Evolutionary conservation across 2,113 vertebrate species (phyloP), one percentile per base, ranked within the genome.

Genomic region (Salminus brasiliensis): DNA sequence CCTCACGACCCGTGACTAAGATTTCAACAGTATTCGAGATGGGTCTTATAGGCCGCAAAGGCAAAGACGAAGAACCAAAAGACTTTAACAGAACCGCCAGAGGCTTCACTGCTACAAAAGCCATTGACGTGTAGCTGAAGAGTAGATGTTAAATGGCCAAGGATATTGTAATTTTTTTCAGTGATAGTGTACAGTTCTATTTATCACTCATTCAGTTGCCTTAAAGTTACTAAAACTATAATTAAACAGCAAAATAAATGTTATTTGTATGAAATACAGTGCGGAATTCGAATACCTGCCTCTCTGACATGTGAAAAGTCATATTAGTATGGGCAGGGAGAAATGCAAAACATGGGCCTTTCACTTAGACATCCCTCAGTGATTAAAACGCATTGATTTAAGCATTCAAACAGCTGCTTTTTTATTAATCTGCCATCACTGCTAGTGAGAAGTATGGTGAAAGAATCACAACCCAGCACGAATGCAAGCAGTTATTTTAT

Each of bases 61-160:
- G 23, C 1, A 89, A 93, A n/a, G 93, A 95, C 0, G 93, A 94
- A 65, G 92, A 95, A 88, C 92, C 91, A 43, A 95, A 91, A 90
- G 96, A 93, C 91, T 99, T 97, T 86, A 99, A 98, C 79, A 94
- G 96, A 88, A 95, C 85, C 0, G 96, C 97, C 0, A 93, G 87
- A 0, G 96, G 96, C 18, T 99, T 98, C 92, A 55, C 82, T 41
- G 53, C 82, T 74, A 78, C 52, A 87, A 89, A 91, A 88, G 47
- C 52, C 57, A 41, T 29, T 62, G 75, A 63, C 7, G 65, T 76
- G 18, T 84, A 57, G 79, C 59, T 79, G 69, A 23, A 73, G 55
- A 66, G n/a, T 78, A 63, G 57, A 7, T 66, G 75, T 36, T 65
- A 63, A 80, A 69, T 80, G 81, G 80, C 72, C 72, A 86, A 80